Evolutionary conservation across 2,113 vertebrate genomes (phyloP).

Genomic region (Ondatra zibethicus): DNA sequence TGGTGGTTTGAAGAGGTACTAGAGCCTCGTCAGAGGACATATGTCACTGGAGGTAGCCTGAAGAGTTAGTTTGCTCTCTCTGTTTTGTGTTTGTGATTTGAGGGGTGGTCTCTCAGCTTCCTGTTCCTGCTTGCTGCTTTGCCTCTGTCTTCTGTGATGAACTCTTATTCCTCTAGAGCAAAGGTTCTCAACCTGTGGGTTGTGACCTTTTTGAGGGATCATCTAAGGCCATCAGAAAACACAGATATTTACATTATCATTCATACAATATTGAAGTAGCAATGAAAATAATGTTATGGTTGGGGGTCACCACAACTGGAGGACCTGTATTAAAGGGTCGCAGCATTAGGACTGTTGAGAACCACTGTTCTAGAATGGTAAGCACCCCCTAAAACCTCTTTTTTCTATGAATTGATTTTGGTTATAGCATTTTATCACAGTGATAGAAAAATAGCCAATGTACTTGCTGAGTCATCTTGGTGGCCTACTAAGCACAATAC

Average conservation of each 20-base stretch:
- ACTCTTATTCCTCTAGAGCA: background rate
- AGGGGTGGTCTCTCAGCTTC: background rate
- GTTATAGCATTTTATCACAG: no score
- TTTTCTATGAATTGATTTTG: background rate
- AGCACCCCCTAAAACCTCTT: background rate
- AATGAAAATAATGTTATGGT: background rate
- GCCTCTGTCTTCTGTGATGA: background rate
- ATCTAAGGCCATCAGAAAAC: background rate
- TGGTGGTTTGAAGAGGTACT: background rate
- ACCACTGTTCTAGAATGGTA: background rate
- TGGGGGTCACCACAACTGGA: background rate
- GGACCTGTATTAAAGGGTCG: background rate
- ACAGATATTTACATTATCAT: background rate
- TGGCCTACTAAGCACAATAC: fast-evolving
- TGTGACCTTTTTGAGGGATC: background rate
- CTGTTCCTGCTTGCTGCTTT: background rate
- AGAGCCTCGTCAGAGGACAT: background rate
- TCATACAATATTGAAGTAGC: background rate
- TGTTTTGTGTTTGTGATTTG: background rate
- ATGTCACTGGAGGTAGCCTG: background rate
- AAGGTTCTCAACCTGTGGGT: background rate
- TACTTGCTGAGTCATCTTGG: no score
- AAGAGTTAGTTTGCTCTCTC: background rate
- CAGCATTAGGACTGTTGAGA: background rate
- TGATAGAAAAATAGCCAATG: background rate